These are phyloP conservation scores for Athrips mouffetella DNA, from an alignment of 2,888 invertebrate genomes.

Conservation along the genomic window DNA sequence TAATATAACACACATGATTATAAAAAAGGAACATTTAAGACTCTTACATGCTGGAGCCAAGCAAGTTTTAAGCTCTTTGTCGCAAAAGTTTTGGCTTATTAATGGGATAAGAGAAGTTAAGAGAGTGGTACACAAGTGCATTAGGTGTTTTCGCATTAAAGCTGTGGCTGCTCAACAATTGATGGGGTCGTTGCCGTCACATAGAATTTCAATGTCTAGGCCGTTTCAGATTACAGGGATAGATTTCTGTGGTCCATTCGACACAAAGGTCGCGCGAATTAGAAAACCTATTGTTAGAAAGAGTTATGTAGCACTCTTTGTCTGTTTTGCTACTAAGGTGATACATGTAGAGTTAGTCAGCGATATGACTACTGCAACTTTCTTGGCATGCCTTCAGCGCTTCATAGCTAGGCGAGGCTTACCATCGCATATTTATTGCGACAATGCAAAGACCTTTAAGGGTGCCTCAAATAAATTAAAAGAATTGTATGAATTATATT, in stretches of 20 bases:
- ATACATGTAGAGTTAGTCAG: constrained; percentile 13
- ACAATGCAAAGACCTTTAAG: constrained; percentile 12
- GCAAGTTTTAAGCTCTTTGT: constrained; percentile 11
- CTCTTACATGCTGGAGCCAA: constrained; percentile 21
- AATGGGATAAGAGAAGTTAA: constrained; percentile 9
- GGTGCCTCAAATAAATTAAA: constrained; percentile 15
- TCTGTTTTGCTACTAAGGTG: constrained; percentile 9
- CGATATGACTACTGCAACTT: constrained; percentile 13
- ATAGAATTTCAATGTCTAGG: background rate
- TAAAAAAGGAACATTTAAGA: background rate
- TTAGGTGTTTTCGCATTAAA: constrained; percentile 14
- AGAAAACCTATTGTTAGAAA: background rate
- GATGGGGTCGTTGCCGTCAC: background rate
- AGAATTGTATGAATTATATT: constrained; percentile 4
- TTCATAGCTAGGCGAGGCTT: constrained; percentile 12
- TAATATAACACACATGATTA: too few relatives aligned
- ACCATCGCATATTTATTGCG: constrained; percentile 11
- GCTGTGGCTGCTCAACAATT: background rate
- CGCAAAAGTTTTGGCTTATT: constrained; percentile 16
- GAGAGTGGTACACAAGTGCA: constrained; percentile 12
- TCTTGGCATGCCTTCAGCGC: constrained; percentile 10
- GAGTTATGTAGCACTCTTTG: too few relatives aligned
- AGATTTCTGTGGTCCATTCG: background rate
- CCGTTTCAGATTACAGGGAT: background rate
- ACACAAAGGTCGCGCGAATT: background rate